Conservation (phyloP, 2,888 invertebrate genomes). For the Melikaiella ostensackeni region DNA sequence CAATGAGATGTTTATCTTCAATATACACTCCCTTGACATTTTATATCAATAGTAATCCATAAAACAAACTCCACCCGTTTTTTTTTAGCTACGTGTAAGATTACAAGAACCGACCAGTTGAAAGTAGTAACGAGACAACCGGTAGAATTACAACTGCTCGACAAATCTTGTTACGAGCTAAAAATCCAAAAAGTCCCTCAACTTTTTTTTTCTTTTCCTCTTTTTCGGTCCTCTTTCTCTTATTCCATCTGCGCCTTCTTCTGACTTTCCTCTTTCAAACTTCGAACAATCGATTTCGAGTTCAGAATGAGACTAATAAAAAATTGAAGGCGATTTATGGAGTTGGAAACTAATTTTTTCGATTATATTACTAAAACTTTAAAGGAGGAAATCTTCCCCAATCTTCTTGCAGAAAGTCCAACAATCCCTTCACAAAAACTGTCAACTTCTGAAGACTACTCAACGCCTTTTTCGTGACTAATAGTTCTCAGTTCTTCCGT, state of each 20-base stretch:
- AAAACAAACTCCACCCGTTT: not conserved
- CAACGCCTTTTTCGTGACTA: not conserved
- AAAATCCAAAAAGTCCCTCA: not conserved
- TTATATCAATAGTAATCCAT: not conserved
- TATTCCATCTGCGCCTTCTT: not conserved
- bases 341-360: not conserved
- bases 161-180: not conserved
- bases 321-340: not conserved
- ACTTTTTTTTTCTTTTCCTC: not conserved
- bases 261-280: not conserved
- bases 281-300: not conserved
- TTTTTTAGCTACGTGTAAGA: not conserved
- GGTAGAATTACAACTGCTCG: not conserved
- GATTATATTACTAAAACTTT: not conserved
- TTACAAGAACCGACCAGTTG: not conserved
- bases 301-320: not conserved
- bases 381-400: not conserved
- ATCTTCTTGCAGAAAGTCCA: not conserved
- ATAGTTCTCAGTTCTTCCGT: not conserved
- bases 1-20: slow-evolving; percentile 13
- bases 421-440: not conserved
- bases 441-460: too few relatives aligned
- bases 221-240: not conserved
- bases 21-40: slow-evolving; percentile 1
- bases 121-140: not conserved